These are phyloP conservation scores for Triplophysa dalaica DNA, from an alignment of 2,113 vertebrate genomes.

Conservation along the genomic window DNA sequence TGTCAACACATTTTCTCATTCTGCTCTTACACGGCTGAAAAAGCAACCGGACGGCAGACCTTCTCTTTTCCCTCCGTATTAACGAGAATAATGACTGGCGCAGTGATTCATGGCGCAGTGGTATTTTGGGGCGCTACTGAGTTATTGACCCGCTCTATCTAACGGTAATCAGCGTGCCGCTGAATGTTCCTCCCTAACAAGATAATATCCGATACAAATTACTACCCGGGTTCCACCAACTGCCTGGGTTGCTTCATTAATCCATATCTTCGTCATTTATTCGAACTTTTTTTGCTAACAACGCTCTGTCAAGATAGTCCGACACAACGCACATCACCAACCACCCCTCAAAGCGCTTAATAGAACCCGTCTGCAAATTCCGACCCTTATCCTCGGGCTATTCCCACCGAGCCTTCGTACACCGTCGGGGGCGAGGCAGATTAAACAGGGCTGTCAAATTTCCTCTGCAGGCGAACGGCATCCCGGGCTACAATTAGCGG, in stretches of 20 bases:
- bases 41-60: conserved; percentile 19
- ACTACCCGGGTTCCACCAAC: conserved; percentile 23
- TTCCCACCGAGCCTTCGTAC: conserved; percentile 36
- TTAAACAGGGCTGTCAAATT: conserved; percentile 56
- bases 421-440: conserved; percentile 44
- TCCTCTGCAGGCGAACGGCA: conserved; percentile 54
- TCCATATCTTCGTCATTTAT: conserved; percentile 7
- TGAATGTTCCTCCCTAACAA: conserved; percentile 48
- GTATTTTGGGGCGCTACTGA: conserved; percentile 38
- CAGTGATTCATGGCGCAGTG: conserved; percentile 27
- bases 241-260: background rate
- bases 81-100: conserved; percentile 27
- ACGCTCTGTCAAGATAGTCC: background rate
- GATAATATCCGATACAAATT: conserved; percentile 46
- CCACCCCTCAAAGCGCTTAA: conserved; percentile 47
- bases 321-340: background rate
- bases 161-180: conserved; percentile 35
- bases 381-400: conserved; percentile 33
- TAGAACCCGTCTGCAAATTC: conserved; percentile 42
- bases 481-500: conserved; percentile 54
- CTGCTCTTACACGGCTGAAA: conserved; percentile 35
- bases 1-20: conserved; percentile 43
- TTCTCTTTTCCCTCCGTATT: conserved; percentile 24
- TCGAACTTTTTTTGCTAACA: background rate
- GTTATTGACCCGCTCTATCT: conserved; percentile 35